A percentile compares a stretch with the other conserved stretches of the same genome.
Evolutionary conservation across 2,888 invertebrate genomes (phyloP).

Genomic region (Panopea generosa): DNA sequence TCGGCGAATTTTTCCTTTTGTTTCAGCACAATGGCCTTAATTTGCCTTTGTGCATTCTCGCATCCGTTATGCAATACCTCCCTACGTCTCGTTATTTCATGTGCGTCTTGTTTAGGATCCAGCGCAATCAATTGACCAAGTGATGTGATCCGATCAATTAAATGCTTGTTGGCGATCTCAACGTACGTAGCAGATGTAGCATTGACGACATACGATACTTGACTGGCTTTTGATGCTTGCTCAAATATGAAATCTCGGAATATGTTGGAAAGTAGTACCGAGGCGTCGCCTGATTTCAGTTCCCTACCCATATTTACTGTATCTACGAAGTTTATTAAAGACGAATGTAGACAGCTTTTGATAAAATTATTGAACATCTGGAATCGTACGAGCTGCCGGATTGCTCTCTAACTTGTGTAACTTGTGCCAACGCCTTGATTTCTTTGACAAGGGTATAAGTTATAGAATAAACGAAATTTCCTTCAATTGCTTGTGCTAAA

Average conservation of each 20-base stretch:
- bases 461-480: neutral
- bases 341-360: neutral
- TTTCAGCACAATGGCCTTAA: neutral
- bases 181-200: neutral
- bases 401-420: neutral
- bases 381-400: neutral
- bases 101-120: neutral
- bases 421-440: neutral
- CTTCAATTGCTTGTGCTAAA: neutral
- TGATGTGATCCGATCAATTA: neutral
- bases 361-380: neutral
- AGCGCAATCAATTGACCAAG: neutral
- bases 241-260: slow-evolving; percentile 3
- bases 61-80: neutral
- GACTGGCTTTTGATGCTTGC: slow-evolving; percentile 2
- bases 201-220: neutral
- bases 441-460: neutral
- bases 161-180: neutral
- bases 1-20: neutral
- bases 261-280: neutral
- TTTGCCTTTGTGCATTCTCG: neutral
- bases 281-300: too few species aligned
- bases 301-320: neutral
- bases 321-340: slow-evolving; percentile 1
- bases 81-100: neutral